Evolutionary conservation across 2,797 vertebrate genomes (phyloP), one percentile per base, ranked within the genome.

Genomic region (Echiichthys vipera): DNA sequence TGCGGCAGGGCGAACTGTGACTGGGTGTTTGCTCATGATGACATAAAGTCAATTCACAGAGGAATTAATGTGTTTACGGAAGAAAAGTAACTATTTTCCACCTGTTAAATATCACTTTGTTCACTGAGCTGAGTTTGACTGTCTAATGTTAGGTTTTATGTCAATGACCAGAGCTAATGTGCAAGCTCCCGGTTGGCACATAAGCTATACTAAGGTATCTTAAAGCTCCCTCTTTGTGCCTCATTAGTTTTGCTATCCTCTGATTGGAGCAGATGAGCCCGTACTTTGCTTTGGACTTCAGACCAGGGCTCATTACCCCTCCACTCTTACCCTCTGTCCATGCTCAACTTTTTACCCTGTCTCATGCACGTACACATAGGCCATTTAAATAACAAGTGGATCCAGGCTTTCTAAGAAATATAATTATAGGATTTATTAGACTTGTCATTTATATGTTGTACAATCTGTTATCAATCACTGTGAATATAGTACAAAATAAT

Each of bases 261-360:
- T 88, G 87, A 90, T 88, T 84, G 86, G 80, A 88, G 84, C 81
- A 92, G 91, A 93, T 90, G 89, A 91, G 84, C 87, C 88, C 82
- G 78, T 79, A 67, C 84, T 89, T 88, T 84, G 80, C 82, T 81
- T 92, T 80, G 78, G 85, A 89, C 83, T 90, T 86, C 62, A 86
- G 74, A 67, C 59, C 77, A 88, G 77, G 87, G 66, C 86, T 86
- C 88, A 92, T 92, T 93, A 89, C 84, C 77, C 73, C 53, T 64
- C 53, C 39, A 45, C 69, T 75, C 83, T 81, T 69, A 15, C 64
- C 57, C 59, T 75, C 65, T 50, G 66, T 73, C 82, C 67, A 54
- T 7, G 11, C 81, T 71, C 54, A 65, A 51, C 64, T 62, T 70
- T 55, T 22, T 32, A 6, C 3, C 7, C 13, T 9, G 22, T 22